These are phyloP conservation scores for Oreotrochilus melanogaster DNA, from an alignment of 2,113 vertebrate genomes.

Conservation along the genomic window DNA sequence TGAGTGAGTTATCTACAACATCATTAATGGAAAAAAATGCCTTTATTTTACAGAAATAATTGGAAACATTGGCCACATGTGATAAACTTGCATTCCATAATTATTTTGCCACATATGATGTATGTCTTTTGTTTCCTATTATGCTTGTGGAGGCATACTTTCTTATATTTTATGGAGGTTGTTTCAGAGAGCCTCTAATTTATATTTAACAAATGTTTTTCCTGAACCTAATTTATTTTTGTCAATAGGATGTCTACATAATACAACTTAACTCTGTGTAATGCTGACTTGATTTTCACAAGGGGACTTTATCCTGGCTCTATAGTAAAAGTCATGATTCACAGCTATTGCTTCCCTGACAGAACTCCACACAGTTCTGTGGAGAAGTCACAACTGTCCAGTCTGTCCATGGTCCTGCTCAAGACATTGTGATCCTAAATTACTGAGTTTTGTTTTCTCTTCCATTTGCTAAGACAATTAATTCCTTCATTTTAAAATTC, in stretches of 20 bases:
- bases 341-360: not conserved
- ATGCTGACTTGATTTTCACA: constrained; percentile 18
- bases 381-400: not conserved
- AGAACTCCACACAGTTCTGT: not conserved
- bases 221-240: constrained; percentile 1
- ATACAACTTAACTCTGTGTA: constrained; percentile 6
- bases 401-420: not conserved
- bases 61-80: constrained; percentile 56
- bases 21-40: constrained; percentile 57
- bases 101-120: constrained; percentile 59
- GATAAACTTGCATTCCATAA: constrained; percentile 60
- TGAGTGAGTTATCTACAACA: constrained; percentile 50
- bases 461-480: not conserved
- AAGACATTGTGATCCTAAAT: not conserved
- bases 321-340: not conserved
- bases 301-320: not conserved
- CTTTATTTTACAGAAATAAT: constrained; percentile 65
- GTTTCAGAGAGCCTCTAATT: not conserved
- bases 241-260: not conserved
- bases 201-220: constrained; percentile 24
- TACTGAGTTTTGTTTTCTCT: not conserved
- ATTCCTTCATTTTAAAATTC: not conserved
- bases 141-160: not conserved
- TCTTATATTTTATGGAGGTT: constrained; percentile 13
- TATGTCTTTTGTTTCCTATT: constrained; percentile 29